Evolutionary conservation across 2,888 invertebrate genomes (phyloP), one percentile per base, ranked within the genome.

Genomic region (Sphaeridia pumilis): DNA sequence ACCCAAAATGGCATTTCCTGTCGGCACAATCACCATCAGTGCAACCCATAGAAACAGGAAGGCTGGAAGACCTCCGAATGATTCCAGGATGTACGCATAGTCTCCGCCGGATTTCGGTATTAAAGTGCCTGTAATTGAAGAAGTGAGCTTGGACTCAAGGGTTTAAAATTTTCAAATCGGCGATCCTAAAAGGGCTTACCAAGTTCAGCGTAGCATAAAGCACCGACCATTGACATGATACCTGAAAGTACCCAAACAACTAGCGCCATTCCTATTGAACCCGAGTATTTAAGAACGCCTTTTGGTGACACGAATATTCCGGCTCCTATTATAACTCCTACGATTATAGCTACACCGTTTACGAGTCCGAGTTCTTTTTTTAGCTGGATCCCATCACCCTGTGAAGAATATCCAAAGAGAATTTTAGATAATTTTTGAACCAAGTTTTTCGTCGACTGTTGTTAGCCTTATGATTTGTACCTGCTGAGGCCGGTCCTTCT

Each of bases 31-130:
- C 59, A 95, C 81, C 67, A 95, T 81, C 59, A 94, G 74, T 2
- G 93, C 89, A 46, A 87, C 87, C 94, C 94, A 95, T 21, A 95
- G 77, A 70, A 90, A 94, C 4, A 95, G 76, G 70, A 95, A 95
- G 0, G 90, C 87, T 0, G 87, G 88, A 26, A 94, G 73, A 3
- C 84, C 78, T 1, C 95, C 95, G 68, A 87, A 93, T 0, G 92
- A 87, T 67, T 86, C 83, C 55, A 82, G 81, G 56, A 94, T 89
- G 71, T 95, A 95, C 0, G 92, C 92, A 71, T 95, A 95, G 74
- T 95, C 94, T 1, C 93, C 94, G 0, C 94, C 94, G 0, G 90
- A 90, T 70, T 88, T 89, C 1, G 92, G 88, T 65, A 95, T 93
- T 82, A 89, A 86, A 31, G 92, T 93, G 66, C 88, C 89, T 88